Conservation (phyloP, 1,140 invertebrate genomes). For the Meloidogyne hapla region DNA sequence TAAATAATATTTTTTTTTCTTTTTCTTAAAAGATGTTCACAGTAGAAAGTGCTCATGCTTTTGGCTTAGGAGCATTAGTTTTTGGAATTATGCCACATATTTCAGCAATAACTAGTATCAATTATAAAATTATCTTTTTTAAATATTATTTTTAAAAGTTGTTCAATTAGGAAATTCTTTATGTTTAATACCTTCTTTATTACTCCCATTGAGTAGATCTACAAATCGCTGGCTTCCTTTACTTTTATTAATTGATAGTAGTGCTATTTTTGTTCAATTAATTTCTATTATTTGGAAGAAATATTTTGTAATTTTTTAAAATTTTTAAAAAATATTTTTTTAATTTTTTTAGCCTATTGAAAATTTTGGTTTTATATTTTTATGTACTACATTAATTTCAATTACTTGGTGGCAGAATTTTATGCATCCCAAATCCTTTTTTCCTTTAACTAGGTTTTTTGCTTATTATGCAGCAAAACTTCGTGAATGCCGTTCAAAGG, state of each 20-base stretch:
- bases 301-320: conserved; percentile 1
- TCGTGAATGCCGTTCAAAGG: conserved; percentile 57
- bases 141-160: conserved; percentile 20
- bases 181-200: conserved; percentile 53
- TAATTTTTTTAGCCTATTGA: conserved; percentile 37
- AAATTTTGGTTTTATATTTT: conserved; percentile 40
- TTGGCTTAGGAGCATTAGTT: conserved; percentile 59
- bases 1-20: too few species aligned
- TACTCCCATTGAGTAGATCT: conserved; percentile 49
- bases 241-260: conserved; percentile 53
- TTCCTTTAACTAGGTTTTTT: conserved; percentile 52
- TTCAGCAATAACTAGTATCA: conserved; percentile 48
- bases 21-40: conserved; percentile 45
- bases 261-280: conserved; percentile 53
- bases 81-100: conserved; percentile 57
- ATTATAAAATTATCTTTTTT: conserved; percentile 9
- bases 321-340: conserved; percentile 41
- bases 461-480: conserved; percentile 48
- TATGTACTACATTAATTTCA: conserved; percentile 54
- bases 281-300: conserved; percentile 28
- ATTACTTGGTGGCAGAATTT: conserved; percentile 63
- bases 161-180: conserved; percentile 59
- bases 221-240: conserved; percentile 48
- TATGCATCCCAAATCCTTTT: conserved; percentile 56
- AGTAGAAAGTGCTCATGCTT: conserved; percentile 55